These are phyloP conservation scores for Caiman crocodilus DNA, from an alignment of 2,797 vertebrate genomes.

Conservation along the genomic window DNA sequence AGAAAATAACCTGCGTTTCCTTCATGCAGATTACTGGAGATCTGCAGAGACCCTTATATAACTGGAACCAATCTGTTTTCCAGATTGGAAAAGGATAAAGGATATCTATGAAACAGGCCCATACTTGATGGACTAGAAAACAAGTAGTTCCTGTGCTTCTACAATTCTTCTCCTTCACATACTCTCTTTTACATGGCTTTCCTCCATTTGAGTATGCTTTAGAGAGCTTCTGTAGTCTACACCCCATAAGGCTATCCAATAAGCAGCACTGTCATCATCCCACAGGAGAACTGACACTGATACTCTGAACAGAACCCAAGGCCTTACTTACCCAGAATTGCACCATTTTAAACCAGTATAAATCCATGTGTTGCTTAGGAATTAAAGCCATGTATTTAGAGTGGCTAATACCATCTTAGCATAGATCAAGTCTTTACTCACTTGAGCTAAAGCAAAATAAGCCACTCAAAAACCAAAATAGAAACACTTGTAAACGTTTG, in stretches of 20 bases:
- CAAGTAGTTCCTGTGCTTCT: not conserved
- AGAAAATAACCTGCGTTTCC: not conserved
- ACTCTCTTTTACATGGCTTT: not conserved
- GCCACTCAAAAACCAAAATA: not conserved
- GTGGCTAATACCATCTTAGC: not conserved
- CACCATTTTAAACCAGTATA: not conserved
- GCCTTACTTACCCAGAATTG: not conserved
- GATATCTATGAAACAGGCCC: not conserved
- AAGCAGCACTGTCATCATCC: not conserved
- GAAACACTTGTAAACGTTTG: not conserved
- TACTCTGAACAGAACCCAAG: not conserved
- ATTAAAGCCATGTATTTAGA: not conserved
- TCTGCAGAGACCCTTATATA: not conserved
- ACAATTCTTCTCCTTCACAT: not conserved
- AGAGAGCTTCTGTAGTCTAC: not conserved
- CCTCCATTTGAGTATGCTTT: not conserved
- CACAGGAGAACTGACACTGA: accelerated
- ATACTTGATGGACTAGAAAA: accelerated
- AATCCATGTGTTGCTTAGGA: not conserved
- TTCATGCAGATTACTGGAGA: not conserved
- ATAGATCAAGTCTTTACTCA: not conserved
- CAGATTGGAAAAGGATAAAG: no score
- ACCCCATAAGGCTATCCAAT: not conserved
- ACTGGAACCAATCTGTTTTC: not conserved
- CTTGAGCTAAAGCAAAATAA: not conserved